These are phyloP conservation scores for Trilocha varians DNA, from an alignment of 2,888 invertebrate genomes.

Conservation along the genomic window DNA sequence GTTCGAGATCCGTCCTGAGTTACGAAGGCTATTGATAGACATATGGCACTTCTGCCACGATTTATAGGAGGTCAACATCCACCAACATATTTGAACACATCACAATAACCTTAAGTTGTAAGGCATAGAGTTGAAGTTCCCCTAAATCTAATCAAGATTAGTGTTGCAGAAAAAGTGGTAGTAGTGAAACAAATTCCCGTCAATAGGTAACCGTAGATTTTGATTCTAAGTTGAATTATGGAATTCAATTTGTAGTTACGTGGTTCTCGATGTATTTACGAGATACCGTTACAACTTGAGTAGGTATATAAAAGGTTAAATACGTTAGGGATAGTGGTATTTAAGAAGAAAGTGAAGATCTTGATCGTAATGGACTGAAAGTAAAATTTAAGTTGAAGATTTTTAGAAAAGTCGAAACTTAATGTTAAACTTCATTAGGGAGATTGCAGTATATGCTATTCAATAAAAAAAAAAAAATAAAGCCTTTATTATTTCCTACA, in stretches of 20 bases:
- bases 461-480: too few relatives aligned
- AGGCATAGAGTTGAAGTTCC: slow-evolving; percentile 7
- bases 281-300: too few relatives aligned
- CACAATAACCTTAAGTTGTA: slow-evolving; percentile 3
- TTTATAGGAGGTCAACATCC: slow-evolving; percentile 41
- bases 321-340: too few relatives aligned
- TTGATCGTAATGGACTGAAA: too few relatives aligned
- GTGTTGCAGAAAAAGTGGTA: slow-evolving; percentile 15
- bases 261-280: background rate
- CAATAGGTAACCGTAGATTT: slow-evolving; percentile 18
- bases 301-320: too few relatives aligned
- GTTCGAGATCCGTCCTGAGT: slow-evolving; percentile 17
- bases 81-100: slow-evolving; percentile 7
- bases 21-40: slow-evolving; percentile 43
- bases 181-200: slow-evolving; percentile 22
- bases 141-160: too few relatives aligned
- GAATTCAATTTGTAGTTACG: background rate
- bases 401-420: too few relatives aligned
- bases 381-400: too few relatives aligned
- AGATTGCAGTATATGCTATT: too few relatives aligned
- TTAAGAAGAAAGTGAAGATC: too few relatives aligned
- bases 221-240: slow-evolving; percentile 3
- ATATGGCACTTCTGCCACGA: slow-evolving; percentile 37
- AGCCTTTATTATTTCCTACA: too few relatives aligned
- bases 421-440: too few relatives aligned